Base-by-base conservation (phyloP, 2,888 invertebrate genomes). In the Bruchidius siliquastri region DNA sequence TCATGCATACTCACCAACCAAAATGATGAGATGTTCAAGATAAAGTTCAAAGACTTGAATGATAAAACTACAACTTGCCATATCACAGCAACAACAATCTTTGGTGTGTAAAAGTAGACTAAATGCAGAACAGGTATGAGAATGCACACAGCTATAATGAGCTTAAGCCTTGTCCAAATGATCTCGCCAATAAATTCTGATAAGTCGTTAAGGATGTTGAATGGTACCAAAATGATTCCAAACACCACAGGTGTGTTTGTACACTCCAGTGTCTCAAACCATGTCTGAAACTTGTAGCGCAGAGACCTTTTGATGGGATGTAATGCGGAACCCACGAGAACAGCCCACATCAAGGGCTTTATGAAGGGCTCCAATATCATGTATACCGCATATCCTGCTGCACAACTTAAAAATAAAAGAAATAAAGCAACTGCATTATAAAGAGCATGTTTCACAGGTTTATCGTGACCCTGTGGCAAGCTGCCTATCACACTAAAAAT, bases 311-410 rank as follows among this genome's bases (percentile, higher is more conserved):
- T 99, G 83, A 97, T 93, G 0, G 99, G 99, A 86, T 97, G 96
- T n/a, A 99, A 89, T 67, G 98, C 94, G 0, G 98, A 97, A n/a
- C 99, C 99, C 82, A 97, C 96, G 49, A 99, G 88, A 74, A 97
- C 88, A 0, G 99, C 98, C 99, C 99, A 99, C 80, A 98, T 90
- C 72, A 99, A 87, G 0, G 99, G 98, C 79, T 96, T 94, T 66
- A 99, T 91, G 86, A 98, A 98, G 0, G 97, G 97, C 81, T 95
- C 94, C 32, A 98, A 88, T 79, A 96, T 94, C 77, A 95, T 90
- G 86, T 94, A 96, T 8, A 96, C 89, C 0, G 94, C 94, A 84
- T 92, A 93, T 68, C 92, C 89, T 20, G 93, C 93, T 67, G 90
- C 90, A 83, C 91, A 90, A 79, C 91, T 90, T 71, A 93, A 85